A percentile compares a stretch with the other conserved stretches of the same genome.
Conservation (phyloP, 2,113 vertebrate genomes). For the Chunga burmeisteri region DNA sequence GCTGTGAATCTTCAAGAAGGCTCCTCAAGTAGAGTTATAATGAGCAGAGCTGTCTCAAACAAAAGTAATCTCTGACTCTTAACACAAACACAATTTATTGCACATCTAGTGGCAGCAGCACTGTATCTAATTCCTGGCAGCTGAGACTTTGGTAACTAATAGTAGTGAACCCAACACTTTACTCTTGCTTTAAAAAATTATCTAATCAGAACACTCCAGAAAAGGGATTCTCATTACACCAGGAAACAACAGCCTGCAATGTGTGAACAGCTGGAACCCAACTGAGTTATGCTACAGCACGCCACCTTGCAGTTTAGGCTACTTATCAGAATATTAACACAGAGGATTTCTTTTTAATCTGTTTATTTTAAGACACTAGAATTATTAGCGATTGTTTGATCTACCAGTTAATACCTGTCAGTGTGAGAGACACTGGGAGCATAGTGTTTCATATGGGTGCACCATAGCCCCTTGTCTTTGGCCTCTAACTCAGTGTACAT, state of each 20-base stretch:
- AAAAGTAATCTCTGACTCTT: slow-evolving; percentile 55
- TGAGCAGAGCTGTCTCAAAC: slow-evolving; percentile 30
- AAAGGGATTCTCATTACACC: neutral
- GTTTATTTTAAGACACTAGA: slow-evolving; percentile 15
- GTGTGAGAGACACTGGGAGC: neutral
- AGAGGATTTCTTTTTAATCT: slow-evolving; percentile 16
- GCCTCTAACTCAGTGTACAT: neutral
- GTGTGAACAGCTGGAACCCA: slow-evolving; percentile 42
- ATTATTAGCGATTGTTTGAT: neutral
- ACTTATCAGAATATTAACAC: slow-evolving; percentile 36
- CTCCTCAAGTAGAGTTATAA: slow-evolving; percentile 54
- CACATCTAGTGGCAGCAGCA: neutral
- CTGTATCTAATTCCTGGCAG: slow-evolving; percentile 32
- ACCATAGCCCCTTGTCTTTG: neutral
- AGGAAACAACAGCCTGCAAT: slow-evolving; percentile 13
- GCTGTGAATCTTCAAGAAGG: slow-evolving; percentile 40
- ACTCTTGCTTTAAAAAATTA: slow-evolving; percentile 45
- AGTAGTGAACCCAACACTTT: slow-evolving; percentile 30
- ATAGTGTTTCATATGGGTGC: neutral
- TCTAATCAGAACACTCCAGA: slow-evolving; percentile 39
- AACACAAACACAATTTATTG: slow-evolving; percentile 49
- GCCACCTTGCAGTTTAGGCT: slow-evolving; percentile 25
- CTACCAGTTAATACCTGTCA: neutral
- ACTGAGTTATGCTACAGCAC: neutral
- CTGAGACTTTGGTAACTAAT: slow-evolving; percentile 23